Evolutionary conservation across 1,140 invertebrate genomes (phyloP).

Genomic region (Drosophila mojavensis): DNA sequence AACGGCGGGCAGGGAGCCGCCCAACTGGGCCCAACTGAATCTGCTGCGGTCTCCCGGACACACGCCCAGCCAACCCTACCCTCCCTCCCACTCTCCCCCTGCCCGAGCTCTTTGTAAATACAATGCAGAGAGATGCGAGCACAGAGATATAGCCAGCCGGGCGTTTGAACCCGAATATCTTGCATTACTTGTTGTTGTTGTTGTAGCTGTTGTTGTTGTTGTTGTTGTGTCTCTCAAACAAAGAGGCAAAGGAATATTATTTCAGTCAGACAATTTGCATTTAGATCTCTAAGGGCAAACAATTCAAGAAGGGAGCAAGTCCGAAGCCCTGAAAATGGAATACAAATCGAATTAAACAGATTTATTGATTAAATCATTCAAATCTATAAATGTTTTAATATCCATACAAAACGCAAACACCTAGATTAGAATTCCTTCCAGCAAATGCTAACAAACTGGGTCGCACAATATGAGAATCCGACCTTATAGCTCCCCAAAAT

Average conservation of each 20-base stretch:
- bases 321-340: neutral
- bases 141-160: neutral
- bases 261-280: conserved; percentile 43
- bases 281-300: conserved; percentile 9
- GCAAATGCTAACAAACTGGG: too few species aligned
- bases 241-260: conserved; percentile 23
- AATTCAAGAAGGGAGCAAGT: neutral
- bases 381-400: too few species aligned
- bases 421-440: too few species aligned
- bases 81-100: conserved; percentile 7
- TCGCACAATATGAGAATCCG: too few species aligned
- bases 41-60: neutral
- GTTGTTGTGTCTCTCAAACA: conserved; percentile 16
- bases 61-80: conserved; percentile 9
- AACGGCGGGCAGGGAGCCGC: neutral
- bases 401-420: too few species aligned
- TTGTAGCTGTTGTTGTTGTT: conserved; percentile 3
- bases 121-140: neutral
- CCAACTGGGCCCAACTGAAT: neutral
- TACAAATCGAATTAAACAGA: neutral
- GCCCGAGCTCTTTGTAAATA: conserved; percentile 18
- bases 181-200: conserved; percentile 6
- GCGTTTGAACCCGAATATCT: conserved; percentile 7
- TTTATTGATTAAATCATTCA: neutral
- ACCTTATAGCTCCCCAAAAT: too few species aligned